These are phyloP conservation scores for Vanessa tameamea DNA, from an alignment of 1,140 invertebrate species.

Conservation along the genomic window DNA sequence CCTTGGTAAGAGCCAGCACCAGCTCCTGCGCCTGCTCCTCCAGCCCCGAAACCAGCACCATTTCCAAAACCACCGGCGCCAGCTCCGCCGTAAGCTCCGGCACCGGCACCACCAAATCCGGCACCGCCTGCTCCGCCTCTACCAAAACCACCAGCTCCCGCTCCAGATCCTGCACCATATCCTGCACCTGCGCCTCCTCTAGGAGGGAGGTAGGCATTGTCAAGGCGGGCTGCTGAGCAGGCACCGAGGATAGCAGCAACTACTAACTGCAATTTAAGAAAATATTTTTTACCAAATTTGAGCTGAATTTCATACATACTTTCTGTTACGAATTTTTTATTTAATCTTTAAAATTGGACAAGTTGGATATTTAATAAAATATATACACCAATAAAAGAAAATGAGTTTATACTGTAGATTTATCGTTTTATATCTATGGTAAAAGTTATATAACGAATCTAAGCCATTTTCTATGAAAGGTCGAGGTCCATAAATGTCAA, in stretches of 20 bases:
- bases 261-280: constrained; percentile 57
- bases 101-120: constrained; percentile 36
- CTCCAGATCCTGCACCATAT: constrained; percentile 55
- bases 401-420: background rate
- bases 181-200: constrained; percentile 73
- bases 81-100: constrained; percentile 43
- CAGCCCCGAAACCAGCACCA: constrained; percentile 33
- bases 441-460: constrained; percentile 17
- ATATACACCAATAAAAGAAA: too few relatives aligned
- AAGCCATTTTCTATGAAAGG: constrained; percentile 19
- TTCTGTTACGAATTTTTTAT: too few relatives aligned
- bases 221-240: constrained; percentile 80
- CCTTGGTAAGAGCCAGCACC: constrained; percentile 34
- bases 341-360: too few relatives aligned
- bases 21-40: constrained; percentile 36
- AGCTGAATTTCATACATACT: too few relatives aligned
- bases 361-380: too few relatives aligned
- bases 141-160: constrained; percentile 43
- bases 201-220: constrained; percentile 84
- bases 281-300: background rate
- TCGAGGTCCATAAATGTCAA: constrained; percentile 26
- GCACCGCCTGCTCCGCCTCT: constrained; percentile 41
- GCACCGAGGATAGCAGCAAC: constrained; percentile 68
- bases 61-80: constrained; percentile 44
- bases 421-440: background rate